Conservation (phyloP, 2,113 vertebrate genomes). For the Grus americana region DNA sequence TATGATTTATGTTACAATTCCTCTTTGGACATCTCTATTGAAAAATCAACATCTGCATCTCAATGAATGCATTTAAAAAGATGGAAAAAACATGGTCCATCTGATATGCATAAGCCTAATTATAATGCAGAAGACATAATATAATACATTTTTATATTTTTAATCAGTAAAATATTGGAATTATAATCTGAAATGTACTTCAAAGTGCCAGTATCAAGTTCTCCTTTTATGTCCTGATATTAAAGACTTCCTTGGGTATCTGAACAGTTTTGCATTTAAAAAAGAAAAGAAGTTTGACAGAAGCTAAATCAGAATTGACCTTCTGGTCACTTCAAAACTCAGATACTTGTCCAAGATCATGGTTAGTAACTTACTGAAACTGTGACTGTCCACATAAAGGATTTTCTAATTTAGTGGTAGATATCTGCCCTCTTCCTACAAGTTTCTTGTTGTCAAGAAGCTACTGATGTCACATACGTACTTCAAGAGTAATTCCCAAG, state of each 20-base stretch:
- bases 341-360: not conserved
- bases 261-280: conserved; percentile 25
- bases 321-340: not conserved
- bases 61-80: conserved; percentile 11
- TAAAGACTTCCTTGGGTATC: not conserved
- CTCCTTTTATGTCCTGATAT: conserved; percentile 20
- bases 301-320: not conserved
- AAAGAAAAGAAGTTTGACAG: not conserved
- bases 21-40: conserved; percentile 1
- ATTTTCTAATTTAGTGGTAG: not conserved
- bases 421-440: not conserved
- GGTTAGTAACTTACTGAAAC: not conserved
- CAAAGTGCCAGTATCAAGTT: not conserved
- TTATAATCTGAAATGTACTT: not conserved
- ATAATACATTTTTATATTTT: conserved; percentile 13
- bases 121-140: not conserved
- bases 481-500: not conserved
- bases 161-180: not conserved
- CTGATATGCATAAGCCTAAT: not conserved
- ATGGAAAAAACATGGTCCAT: not conserved
- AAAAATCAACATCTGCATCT: conserved; percentile 58
- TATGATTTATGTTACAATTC: conserved; percentile 34
- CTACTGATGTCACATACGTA: not conserved
- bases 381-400: not conserved
- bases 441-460: not conserved